Conservation (phyloP, 1,140 invertebrate species). For the Sycophila sp. region DNA sequence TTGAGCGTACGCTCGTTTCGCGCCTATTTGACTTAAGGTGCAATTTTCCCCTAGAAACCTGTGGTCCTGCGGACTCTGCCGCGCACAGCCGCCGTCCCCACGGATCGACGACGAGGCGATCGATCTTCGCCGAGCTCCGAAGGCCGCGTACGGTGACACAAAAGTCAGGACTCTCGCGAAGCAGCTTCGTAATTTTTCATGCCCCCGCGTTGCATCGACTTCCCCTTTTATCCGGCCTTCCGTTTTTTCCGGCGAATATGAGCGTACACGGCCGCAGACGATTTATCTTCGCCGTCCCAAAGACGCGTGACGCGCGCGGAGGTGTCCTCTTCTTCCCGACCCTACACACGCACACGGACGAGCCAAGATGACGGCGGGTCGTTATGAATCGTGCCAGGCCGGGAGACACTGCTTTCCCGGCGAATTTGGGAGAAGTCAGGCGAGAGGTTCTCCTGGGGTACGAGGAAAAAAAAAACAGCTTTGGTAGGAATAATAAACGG, state of each 20-base stretch:
- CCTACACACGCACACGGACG: too few species aligned
- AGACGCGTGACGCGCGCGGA: conserved; percentile 4
- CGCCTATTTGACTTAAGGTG: conserved; percentile 22
- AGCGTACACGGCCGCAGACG: not conserved
- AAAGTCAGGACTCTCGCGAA: conserved; percentile 18
- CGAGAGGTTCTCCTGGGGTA: too few species aligned
- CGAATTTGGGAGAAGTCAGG: not conserved
- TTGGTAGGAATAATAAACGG: too few species aligned
- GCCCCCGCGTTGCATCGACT: not conserved
- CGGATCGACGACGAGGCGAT: too few species aligned
- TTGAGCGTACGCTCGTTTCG: too few species aligned
- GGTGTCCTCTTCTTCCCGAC: not conserved
- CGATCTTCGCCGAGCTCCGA: too few species aligned
- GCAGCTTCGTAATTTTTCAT: conserved; percentile 26
- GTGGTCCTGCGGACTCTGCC: too few species aligned
- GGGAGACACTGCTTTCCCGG: not conserved
- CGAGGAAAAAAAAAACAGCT: too few species aligned
- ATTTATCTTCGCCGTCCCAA: conserved; percentile 14
- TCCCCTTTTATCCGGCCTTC: not conserved
- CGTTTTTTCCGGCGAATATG: not conserved
- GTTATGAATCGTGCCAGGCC: not conserved
- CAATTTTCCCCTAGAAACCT: conserved; percentile 7
- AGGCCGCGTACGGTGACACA: not conserved
- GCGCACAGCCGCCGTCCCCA: too few species aligned
- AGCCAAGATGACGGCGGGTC: too few species aligned